Evolutionary conservation across 2,888 invertebrate genomes (phyloP).

Genomic region (Chrysolina haemoptera): DNA sequence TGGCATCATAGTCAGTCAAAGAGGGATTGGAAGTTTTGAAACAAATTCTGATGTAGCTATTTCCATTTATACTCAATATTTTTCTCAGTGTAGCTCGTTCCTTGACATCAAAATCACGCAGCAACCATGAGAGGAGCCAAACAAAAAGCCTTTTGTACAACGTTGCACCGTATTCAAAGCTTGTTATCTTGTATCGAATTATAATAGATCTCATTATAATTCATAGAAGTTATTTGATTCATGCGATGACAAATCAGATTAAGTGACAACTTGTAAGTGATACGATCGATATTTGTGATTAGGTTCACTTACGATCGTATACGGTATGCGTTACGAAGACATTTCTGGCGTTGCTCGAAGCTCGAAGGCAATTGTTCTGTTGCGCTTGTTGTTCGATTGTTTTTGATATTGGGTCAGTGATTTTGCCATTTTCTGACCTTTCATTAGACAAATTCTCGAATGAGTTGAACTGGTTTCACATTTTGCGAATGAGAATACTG

Average conservation of each 20-base stretch:
- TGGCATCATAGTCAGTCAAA: no score
- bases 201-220: constrained; percentile 47
- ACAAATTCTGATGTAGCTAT: neutral
- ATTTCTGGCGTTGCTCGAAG: constrained; percentile 1
- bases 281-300: constrained; percentile 44
- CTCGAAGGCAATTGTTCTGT: neutral
- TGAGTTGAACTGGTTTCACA: constrained; percentile 2
- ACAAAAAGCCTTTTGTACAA: constrained; percentile 16
- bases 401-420: constrained; percentile 5
- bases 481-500: neutral
- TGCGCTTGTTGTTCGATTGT: constrained; percentile 14
- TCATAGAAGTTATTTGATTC: constrained; percentile 44
- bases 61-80: neutral
- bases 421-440: constrained; percentile 2
- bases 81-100: constrained; percentile 4
- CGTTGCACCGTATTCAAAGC: constrained; percentile 11
- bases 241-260: constrained; percentile 50
- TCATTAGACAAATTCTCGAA: constrained; percentile 9
- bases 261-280: constrained; percentile 45
- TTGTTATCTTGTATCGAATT: constrained; percentile 39
- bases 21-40: neutral
- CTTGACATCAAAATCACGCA: constrained; percentile 5
- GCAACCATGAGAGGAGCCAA: constrained; percentile 13
- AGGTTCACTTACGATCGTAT: constrained; percentile 18
- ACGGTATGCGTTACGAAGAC: constrained; percentile 9